Evolutionary conservation across 92 coral and sea anemone species (phyloP).

Genomic region (Bergia sp.): DNA sequence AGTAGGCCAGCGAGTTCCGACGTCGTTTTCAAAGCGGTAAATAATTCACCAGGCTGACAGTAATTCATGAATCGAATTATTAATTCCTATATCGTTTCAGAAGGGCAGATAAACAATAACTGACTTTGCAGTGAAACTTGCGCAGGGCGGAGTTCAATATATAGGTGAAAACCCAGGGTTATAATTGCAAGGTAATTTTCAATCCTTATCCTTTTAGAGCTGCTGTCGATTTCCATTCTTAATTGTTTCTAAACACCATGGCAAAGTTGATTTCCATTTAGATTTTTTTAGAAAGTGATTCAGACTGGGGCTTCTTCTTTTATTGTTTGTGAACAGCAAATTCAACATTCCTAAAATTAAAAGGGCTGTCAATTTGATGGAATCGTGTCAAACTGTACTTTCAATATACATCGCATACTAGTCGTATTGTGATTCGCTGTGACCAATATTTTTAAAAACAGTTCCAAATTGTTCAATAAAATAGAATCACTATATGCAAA

Average conservation of each 20-base stretch:
- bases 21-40: background rate
- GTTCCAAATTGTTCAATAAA: background rate
- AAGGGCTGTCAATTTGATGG: background rate
- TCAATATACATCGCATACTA: background rate
- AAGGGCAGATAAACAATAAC: background rate
- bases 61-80: background rate
- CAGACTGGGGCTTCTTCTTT: background rate
- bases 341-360: background rate
- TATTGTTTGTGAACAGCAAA: constrained; percentile 18
- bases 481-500: constrained; percentile 4
- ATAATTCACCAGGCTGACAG: constrained; percentile 9
- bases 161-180: background rate
- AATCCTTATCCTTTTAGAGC: too few relatives aligned
- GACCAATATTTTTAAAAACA: background rate
- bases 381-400: background rate
- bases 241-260: too few relatives aligned
- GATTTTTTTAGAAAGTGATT: background rate
- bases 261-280: background rate
- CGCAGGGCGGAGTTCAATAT: background rate
- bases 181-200: background rate
- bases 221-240: background rate
- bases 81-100: background rate
- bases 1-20: constrained; percentile 5
- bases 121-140: background rate
- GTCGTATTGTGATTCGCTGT: too few relatives aligned